Conservation (phyloP, 2,888 invertebrate species). For the Eugnorisma glareosa region DNA sequence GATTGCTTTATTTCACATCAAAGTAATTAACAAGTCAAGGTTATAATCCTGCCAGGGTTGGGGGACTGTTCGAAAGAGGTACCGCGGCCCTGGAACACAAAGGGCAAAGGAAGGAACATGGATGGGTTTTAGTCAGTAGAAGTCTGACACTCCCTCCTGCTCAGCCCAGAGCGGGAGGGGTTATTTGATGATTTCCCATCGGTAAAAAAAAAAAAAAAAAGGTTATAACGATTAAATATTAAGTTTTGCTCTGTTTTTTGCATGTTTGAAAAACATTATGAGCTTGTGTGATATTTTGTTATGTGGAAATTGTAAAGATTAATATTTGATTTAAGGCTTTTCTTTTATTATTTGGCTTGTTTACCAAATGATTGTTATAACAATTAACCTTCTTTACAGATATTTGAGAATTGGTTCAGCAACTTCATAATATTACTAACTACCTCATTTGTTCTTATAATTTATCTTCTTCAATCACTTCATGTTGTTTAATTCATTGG, state of each 20-base stretch:
- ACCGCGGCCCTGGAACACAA: no score
- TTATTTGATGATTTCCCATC: no score
- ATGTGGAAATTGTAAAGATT: background rate
- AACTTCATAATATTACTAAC: background rate
- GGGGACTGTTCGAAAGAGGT: no score
- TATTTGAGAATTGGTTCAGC: background rate
- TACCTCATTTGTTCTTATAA: background rate
- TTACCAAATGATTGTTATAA: background rate
- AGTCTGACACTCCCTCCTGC: no score
- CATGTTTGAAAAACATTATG: slow-evolving; percentile 17
- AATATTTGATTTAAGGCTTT: slow-evolving; percentile 10
- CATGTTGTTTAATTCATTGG: background rate
- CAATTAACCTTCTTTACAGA: slow-evolving; percentile 11
- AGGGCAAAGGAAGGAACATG: no score
- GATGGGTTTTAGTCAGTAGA: no score
- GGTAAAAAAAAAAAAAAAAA: no score
- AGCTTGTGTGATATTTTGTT: slow-evolving; percentile 7
- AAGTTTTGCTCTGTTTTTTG: slow-evolving; percentile 39
- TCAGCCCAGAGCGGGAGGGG: no score
- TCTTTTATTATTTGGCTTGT: slow-evolving; percentile 30
- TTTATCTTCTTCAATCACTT: background rate
- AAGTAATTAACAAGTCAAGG: slow-evolving; percentile 47
- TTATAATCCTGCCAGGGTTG: no score
- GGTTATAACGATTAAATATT: slow-evolving; percentile 18
- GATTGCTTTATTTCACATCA: slow-evolving; percentile 35